phyloP scores from a whole-genome alignment of 2,113 vertebrate species.

The Misgurnus anguillicaudatus region DNA sequence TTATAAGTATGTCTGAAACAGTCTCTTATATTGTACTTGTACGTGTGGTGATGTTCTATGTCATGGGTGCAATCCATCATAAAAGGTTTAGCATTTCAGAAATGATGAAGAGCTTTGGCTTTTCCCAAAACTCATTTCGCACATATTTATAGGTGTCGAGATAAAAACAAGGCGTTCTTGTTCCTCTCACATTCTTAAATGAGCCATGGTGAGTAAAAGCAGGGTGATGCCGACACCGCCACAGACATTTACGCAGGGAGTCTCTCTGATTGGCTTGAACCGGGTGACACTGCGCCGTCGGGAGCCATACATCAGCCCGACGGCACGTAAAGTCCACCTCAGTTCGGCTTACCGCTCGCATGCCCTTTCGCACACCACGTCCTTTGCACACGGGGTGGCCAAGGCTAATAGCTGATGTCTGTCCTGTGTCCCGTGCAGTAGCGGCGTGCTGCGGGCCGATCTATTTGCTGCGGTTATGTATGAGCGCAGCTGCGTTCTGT shows the following conservation, averaged over 20 bases:
- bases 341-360: neutral
- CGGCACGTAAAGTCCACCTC: slow-evolving; percentile 16
- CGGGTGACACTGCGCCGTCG: slow-evolving; percentile 45
- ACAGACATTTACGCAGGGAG: slow-evolving; percentile 44
- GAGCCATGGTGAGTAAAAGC: neutral
- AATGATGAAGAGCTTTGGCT: slow-evolving; percentile 12
- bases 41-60: neutral
- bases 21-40: neutral
- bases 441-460: slow-evolving; percentile 11
- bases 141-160: neutral
- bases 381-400: neutral
- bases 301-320: slow-evolving; percentile 51
- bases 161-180: neutral
- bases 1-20: neutral
- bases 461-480: neutral
- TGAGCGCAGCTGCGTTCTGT: neutral
- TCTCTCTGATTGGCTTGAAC: slow-evolving; percentile 59
- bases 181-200: slow-evolving; percentile 14
- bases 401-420: slow-evolving; percentile 22
- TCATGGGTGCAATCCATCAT: neutral
- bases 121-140: neutral
- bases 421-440: neutral
- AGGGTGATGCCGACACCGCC: slow-evolving; percentile 29
- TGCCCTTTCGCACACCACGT: slow-evolving; percentile 13
- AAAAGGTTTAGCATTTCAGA: neutral